Base-by-base conservation (phyloP, 2,113 vertebrate genomes). In the Paramisgurnus dabryanus region DNA sequence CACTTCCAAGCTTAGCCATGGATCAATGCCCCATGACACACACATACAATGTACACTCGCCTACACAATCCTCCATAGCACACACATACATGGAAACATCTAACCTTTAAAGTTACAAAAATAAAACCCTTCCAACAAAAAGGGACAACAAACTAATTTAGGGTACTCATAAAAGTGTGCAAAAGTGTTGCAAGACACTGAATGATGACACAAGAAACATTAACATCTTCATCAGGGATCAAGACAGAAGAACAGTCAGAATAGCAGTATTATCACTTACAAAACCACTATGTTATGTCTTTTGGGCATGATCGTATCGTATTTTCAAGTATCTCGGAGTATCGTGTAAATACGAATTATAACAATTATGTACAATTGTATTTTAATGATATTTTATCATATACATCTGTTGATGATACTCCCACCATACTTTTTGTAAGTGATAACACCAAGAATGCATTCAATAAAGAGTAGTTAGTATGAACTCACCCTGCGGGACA, bases 401-500 rank as follows among this genome's bases (percentile, higher is more conserved):
- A 50, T 10, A 22, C 8, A 50, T 3, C 11, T 6, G 6, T 3
- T 9, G 6, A 47, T 47, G 6, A 2, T 47, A 47, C 45, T 47
- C 2, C 45, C 45, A 47, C 45, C 27, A 34, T 8, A 4, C 8
- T 58, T 60, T 58, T 60, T 73, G 70, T 22, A 67, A 55, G 41
- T 60, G 12, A 70, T 18, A 65, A 64, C 1, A 17, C 11, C 3
- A 66, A 47, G 2, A 11, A 76, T 34, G 15, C 43, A 4, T 4
- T 49, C 60, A 65, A 8, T 15, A 47, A 43, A 76, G 7, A 58
- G 6, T 34, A 22, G 4, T 18, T 58, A 15, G 50, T 41, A 9
- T 41, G n/a, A 43, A 91, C 96, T 91, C 87, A 98, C 97, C 96
- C 96, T 0, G 78, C 85, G 1, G 96, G 95, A 83, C 97, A 99